Base-by-base conservation (phyloP, 2,113 vertebrate genomes). In the Eulemur macaco region DNA sequence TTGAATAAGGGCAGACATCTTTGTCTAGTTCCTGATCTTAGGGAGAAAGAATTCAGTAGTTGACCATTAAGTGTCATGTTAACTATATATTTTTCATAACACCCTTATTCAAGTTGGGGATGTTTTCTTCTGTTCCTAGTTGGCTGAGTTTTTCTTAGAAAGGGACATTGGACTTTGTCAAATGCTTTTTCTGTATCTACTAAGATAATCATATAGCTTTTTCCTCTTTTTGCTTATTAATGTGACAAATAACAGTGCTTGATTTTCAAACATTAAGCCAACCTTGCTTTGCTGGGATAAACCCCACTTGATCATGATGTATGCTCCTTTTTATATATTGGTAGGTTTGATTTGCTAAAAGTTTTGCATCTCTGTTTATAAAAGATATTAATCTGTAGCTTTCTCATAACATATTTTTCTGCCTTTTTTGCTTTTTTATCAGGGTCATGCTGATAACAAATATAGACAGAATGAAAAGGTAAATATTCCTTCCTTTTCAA, bases 231-330 rank as follows among this genome's bases (percentile, higher is more conserved):
- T 63, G 42, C 76, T 91, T 78, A 56, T 81, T 89, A 74, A 69
- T 81, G 47, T 76, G n/a, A 21, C 64, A 18, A 76, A 74, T 88
- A 81, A 71, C n/a, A 88, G 56, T 95, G 21, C 64, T 93, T 94
- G 64, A 71, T 88, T 94, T 93, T 85, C 66, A 85, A 77, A 56
- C 34, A 31, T 88, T 93, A 96, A 95, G n/a, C n/a, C 47, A 84
- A 88, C 66, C 25, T 84, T 91, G 37, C 37, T 27, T 91, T 91
- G 23, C 31, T 85, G 64, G 14, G 25, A 91, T 81, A 95, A 89
- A 83, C 50, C 9, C 37, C 54, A 87, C 39, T 91, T 83, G 42
- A 87, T 91, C 58, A 76, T 94, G 12, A 56, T 81, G 45, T 50
- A 50, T 77, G 66, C 13, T 83, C 14, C 47, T 68, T 90, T 92